Evolutionary conservation across 2,888 invertebrate genomes (phyloP), one percentile per base, ranked within the genome.

Genomic region (Chrysina gloriosa): DNA sequence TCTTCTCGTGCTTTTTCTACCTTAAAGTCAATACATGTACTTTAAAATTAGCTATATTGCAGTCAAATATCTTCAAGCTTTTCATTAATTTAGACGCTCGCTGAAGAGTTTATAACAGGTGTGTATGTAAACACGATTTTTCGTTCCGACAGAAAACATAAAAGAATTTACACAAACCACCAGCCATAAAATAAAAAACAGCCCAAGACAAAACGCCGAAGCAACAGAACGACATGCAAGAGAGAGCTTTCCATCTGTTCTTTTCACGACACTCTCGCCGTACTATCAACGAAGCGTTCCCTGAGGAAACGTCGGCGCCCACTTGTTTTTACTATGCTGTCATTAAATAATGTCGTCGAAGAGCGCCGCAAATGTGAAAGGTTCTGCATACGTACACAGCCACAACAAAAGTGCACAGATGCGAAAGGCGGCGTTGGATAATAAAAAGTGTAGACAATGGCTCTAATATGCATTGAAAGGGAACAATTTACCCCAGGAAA

Each of bases 161-260:
- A 31, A 58, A 3, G 6, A 25, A 25, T 39, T 39, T 58, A 25
- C 42, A 31, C 2, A 39, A 58, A 58, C 23, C 58, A 14, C 11
- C 39, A n/a, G 11, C 23, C 25, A 6, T 36, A 36, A 36, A 56
- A 23, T 6, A 39, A 58, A 58, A n/a, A 58, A 25, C 7, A 58
- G 25, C 39, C 11, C 7, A 16, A 5, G 39, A 58, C 23, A 31
- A 58, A 56, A 56, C 31, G 6, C 27, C 39, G 39, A 58, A 58
- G 39, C 58, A 27, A 6, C 58, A 42, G 25, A 58, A 58, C 58
- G 58, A 3, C 58, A 58, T 58, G 58, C 58, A 58, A 58, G 39
- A 58, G n/a, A n/a, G 39, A 39, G 21, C 58, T 58, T 58, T 39
- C 42, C 58, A 58, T 58, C 36, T 27, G 58, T 39, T 39, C 42